Conservation (phyloP, 2,888 invertebrate genomes). For the Eueremaeus valkanovi region DNA sequence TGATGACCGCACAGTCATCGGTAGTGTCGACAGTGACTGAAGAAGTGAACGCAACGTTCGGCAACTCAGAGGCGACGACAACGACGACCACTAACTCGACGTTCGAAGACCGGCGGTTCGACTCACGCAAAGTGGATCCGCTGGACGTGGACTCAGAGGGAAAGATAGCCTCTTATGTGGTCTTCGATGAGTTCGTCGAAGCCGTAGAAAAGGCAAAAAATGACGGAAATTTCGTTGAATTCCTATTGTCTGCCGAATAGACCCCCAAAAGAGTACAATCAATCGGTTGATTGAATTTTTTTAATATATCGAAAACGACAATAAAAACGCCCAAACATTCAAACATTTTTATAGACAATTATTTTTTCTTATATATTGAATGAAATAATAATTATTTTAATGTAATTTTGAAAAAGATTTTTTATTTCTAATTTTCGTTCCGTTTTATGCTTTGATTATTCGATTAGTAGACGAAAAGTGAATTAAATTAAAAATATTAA, state of each 20-base stretch:
- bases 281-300: background rate
- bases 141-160: conserved; percentile 62
- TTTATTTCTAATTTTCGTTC: background rate
- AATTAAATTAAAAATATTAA: no score
- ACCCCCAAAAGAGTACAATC: background rate
- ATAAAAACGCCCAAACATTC: no score
- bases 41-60: conserved; percentile 46
- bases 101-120: conserved; percentile 39
- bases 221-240: conserved; percentile 41
- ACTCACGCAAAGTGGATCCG: conserved; percentile 45
- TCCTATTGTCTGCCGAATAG: background rate
- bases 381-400: no score
- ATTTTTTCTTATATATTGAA: no score
- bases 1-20: background rate
- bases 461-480: no score
- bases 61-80: conserved; percentile 50
- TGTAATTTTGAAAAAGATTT: no score
- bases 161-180: conserved; percentile 73
- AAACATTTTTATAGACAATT: no score
- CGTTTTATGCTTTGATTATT: no score
- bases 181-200: conserved; percentile 73
- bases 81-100: conserved; percentile 47
- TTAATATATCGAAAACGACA: no score
- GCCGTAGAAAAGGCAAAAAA: conserved; percentile 63
- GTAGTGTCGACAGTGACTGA: background rate